Evolutionary conservation across 2,888 invertebrate genomes (phyloP).

Genomic region (Hirudinaria manillensis): DNA sequence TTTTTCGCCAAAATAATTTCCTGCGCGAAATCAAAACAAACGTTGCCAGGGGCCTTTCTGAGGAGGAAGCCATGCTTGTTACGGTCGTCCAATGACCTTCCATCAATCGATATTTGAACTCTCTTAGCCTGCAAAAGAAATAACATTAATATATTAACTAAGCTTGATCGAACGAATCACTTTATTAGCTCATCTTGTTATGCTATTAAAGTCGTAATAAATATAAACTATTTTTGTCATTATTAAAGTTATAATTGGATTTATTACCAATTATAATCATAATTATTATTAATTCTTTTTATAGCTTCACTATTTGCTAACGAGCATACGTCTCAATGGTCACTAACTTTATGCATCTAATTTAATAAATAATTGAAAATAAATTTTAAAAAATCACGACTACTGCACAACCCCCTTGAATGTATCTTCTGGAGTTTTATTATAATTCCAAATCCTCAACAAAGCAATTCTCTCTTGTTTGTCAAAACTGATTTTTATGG

Average conservation of each 20-base stretch:
- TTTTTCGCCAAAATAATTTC: conserved; percentile 55
- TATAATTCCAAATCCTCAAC: conserved; percentile 75
- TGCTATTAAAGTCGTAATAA: not conserved
- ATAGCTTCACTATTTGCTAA: not conserved
- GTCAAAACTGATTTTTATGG: conserved; percentile 46
- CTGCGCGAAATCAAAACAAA: conserved; percentile 72
- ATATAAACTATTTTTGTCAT: not conserved
- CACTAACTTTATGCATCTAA: not conserved
- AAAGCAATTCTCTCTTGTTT: conserved; percentile 53
- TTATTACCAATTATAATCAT: not conserved
- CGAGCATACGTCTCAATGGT: not conserved
- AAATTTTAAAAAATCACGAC: not conserved
- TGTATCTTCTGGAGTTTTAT: conserved; percentile 64
- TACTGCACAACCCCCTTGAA: conserved; percentile 53
- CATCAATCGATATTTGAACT: conserved; percentile 4
- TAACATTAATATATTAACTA: too few species aligned
- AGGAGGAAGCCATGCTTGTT: conserved; percentile 57
- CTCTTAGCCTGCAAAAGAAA: not conserved
- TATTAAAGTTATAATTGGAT: not conserved
- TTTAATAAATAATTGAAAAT: not conserved
- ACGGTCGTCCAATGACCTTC: conserved; percentile 46
- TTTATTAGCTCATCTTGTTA: not conserved
- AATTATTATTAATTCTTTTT: not conserved
- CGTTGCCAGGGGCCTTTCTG: conserved; percentile 69
- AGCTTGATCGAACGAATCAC: too few species aligned